phyloP scores from a whole-genome alignment of 2,888 invertebrate genomes.

The Nephrotoma appendiculata region DNA sequence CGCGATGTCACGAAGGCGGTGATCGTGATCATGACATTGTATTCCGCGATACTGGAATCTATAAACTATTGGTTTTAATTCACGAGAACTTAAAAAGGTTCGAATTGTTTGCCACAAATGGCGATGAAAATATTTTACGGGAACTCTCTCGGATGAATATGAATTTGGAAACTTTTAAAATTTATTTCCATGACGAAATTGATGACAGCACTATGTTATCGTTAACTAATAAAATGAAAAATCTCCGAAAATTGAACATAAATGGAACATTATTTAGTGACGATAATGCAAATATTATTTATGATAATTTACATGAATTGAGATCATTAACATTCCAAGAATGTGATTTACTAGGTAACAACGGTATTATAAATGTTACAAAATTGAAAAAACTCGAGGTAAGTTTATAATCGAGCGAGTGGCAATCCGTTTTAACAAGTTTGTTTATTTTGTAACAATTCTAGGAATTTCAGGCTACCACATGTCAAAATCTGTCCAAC shows the following conservation, averaged over 20 bases:
- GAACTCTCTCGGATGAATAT: not conserved
- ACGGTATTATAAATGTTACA: not conserved
- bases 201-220: not conserved
- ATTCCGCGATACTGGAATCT: not conserved
- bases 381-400: not conserved
- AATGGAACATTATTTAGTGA: not conserved
- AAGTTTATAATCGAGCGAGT: not conserved
- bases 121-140: not conserved
- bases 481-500: not conserved
- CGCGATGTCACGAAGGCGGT: not conserved
- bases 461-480: not conserved
- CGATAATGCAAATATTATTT: not conserved
- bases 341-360: not conserved
- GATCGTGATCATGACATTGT: not conserved
- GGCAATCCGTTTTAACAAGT: not conserved
- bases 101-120: not conserved
- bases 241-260: not conserved
- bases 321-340: not conserved
- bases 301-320: not conserved
- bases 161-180: not conserved
- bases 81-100: not conserved
- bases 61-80: not conserved
- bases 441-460: not conserved
- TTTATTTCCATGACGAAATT: not conserved
- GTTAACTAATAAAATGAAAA: not conserved